A percentile compares a stretch with the other conserved stretches of the same genome.
phyloP scores from a whole-genome alignment of 92 coral and sea anemone genomes.

The Parazoanthus atlanticus region DNA sequence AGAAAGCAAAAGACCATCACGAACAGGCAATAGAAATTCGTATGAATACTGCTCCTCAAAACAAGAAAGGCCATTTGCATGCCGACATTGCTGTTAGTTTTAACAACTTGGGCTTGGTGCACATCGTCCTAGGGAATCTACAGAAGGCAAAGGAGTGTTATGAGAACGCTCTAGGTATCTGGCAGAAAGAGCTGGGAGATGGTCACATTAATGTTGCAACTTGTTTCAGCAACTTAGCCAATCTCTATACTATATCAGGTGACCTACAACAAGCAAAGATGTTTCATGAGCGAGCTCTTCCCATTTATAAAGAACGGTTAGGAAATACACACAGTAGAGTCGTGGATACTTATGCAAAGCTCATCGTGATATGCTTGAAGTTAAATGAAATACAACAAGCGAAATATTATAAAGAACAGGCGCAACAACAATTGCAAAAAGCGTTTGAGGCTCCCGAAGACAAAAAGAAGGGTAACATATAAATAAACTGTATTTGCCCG shows the following conservation, averaged over 20 bases:
- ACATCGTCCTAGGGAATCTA: neutral
- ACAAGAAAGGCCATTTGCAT: neutral
- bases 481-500: no score
- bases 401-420: neutral
- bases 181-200: conserved; percentile 3
- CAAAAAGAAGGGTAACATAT: no score
- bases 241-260: conserved; percentile 1
- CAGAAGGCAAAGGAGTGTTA: conserved; percentile 13
- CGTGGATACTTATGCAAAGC: no score
- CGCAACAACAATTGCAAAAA: neutral
- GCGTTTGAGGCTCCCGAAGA: no score
- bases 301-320: neutral
- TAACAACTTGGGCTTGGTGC: conserved; percentile 8
- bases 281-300: conserved; percentile 33
- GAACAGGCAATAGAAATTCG: conserved; percentile 1
- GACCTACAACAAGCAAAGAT: conserved; percentile 2
- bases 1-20: conserved; percentile 23
- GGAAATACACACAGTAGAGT: neutral
- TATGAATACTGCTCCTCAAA: neutral
- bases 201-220: conserved; percentile 25
- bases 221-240: conserved; percentile 18
- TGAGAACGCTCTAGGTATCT: conserved; percentile 18
- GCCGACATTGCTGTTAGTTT: neutral
- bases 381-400: neutral
- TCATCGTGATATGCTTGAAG: no score